Conservation (phyloP, 2,888 invertebrate genomes). For the Parelbella ahira region DNA sequence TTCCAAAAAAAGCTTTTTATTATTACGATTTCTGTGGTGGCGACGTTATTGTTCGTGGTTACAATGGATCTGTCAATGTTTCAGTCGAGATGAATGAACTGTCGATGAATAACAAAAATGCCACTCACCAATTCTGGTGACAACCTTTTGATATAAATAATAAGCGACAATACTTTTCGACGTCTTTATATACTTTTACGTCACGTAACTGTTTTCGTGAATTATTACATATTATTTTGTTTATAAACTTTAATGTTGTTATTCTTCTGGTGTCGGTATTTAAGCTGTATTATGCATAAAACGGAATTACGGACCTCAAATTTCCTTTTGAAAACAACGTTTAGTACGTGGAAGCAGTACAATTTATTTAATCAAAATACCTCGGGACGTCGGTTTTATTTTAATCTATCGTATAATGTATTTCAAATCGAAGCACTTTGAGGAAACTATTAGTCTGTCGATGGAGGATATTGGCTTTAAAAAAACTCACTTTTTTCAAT, state of each 20-base stretch:
- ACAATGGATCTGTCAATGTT: slow-evolving; percentile 75
- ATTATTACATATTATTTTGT: slow-evolving; percentile 5
- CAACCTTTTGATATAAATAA: slow-evolving; percentile 40
- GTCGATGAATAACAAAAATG: slow-evolving; percentile 52
- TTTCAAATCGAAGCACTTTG: too few species aligned
- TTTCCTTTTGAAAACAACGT: too few species aligned
- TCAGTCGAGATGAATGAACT: slow-evolving; percentile 65
- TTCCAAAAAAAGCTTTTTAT: slow-evolving; percentile 34
- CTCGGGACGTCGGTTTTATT: too few species aligned
- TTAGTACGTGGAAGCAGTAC: too few species aligned
- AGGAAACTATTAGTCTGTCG: too few species aligned
- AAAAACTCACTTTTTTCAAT: too few species aligned
- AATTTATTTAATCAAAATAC: too few species aligned
- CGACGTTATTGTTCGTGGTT: slow-evolving; percentile 57
- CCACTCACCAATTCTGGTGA: slow-evolving; percentile 36
- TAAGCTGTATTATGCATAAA: too few species aligned
- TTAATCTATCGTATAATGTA: too few species aligned
- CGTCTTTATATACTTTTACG: slow-evolving; percentile 25
- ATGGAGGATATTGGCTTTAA: too few species aligned
- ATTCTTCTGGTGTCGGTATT: slow-evolving; percentile 6
- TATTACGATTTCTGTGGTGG: slow-evolving; percentile 50
- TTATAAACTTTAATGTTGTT: slow-evolving; percentile 1
- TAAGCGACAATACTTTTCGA: slow-evolving; percentile 29
- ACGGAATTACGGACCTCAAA: too few species aligned
- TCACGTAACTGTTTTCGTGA: slow-evolving; percentile 8